These are phyloP conservation scores for Rutilus rutilus DNA, from an alignment of 2,113 vertebrate species.

Conservation along the genomic window DNA sequence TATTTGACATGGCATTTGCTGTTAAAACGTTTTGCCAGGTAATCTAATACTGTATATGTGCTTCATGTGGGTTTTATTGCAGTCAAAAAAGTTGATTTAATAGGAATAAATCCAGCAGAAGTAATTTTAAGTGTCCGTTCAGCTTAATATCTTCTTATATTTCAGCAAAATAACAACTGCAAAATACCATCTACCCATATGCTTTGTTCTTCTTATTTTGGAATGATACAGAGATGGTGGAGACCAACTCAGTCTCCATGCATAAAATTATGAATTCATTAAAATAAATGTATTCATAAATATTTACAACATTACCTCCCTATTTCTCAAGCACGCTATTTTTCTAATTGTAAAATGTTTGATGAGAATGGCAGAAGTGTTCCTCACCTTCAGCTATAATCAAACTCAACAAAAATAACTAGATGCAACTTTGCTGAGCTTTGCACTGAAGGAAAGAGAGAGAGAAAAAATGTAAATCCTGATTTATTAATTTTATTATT, in stretches of 20 bases:
- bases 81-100: neutral
- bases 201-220: neutral
- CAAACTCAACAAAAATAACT: neutral
- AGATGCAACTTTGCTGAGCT: neutral
- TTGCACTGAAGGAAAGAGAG: neutral
- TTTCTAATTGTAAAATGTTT: neutral
- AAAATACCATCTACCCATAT: neutral
- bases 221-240: slow-evolving; percentile 4
- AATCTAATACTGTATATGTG: neutral
- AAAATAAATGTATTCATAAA: slow-evolving; percentile 22
- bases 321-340: neutral
- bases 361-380: neutral
- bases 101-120: neutral
- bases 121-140: neutral
- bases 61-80: neutral
- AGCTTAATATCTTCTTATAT: neutral
- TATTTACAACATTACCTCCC: neutral
- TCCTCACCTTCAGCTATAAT: slow-evolving; percentile 18
- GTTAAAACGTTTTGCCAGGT: neutral
- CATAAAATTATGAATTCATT: neutral
- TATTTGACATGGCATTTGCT: neutral
- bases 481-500: neutral
- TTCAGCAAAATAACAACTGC: neutral
- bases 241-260: neutral
- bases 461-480: too few species aligned